Evolutionary conservation across 2,797 vertebrate species (phyloP), one percentile per base, ranked within the genome.

Genomic region (Pogoniulus pusillus): DNA sequence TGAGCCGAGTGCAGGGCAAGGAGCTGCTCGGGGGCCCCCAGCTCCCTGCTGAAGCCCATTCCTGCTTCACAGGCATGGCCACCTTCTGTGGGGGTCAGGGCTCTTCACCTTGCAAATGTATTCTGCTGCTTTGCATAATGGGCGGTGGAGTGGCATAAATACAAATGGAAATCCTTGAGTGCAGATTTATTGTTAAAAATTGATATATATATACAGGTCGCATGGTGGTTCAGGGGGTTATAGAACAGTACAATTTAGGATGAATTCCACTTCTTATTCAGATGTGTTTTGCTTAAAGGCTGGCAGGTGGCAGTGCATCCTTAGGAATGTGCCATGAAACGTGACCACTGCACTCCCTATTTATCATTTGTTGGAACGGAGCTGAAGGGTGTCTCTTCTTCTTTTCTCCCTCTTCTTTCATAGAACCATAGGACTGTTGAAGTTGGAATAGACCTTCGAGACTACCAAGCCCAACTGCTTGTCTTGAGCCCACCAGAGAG

Each of bases 301-400:
- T 97, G 96, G 94, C 95, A 98, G 97, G 96, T 97, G 97, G 97
- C 97, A 95, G 96, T 94, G 92, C 91, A 90, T 92, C 94, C 96
- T 93, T 93, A 97, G 94, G 96, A 97, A 97, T 96, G 75, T 94
- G 64, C 58, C 30, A 30, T 9, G 60, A 51, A 77, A 20, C 3
- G 0, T 22, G 24, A 17, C 9, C 29, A 5, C 35, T 20, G 49
- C 23, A 41, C 63, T 17, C 53, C 24, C 18, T 19, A 6, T 35
- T n/a, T 58, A 3, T 10, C 8, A 1, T 53, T 26, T 53, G 51
- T 53, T 53, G 51, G 8, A 27, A 26, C 13, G 26, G 26, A 29
- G 26, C 24, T 15, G 51, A 26, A 29, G 6, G 2, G 2, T 6
- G 4, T 8, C 18, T 22, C 10, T 47, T 85, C 79, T 63, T 30